Conservation (phyloP, 2,888 invertebrate species). For the Schizotus pectinicornis region DNA sequence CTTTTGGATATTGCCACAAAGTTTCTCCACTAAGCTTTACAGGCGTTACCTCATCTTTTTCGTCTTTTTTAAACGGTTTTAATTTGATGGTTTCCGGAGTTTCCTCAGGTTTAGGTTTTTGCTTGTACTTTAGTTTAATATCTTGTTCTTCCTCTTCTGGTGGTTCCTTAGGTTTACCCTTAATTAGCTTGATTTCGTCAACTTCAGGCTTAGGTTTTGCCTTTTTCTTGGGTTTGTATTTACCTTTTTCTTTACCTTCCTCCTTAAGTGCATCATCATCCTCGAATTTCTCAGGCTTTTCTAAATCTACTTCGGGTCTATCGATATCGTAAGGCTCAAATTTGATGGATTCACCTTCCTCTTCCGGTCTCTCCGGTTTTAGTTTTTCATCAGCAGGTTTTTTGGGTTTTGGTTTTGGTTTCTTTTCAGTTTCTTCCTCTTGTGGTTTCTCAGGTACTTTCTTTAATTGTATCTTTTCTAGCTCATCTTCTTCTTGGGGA, state of each 20-base stretch:
- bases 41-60: constrained; percentile 46
- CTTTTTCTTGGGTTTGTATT: constrained; percentile 40
- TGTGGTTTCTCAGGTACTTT: constrained; percentile 52
- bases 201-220: constrained; percentile 36
- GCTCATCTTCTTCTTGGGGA: constrained; percentile 48
- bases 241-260: constrained; percentile 50
- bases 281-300: constrained; percentile 50
- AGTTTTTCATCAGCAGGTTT: constrained; percentile 21
- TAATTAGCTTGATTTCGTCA: constrained; percentile 37
- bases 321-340: constrained; percentile 55
- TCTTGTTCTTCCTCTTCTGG: constrained; percentile 53
- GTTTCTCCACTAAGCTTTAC: constrained; percentile 26
- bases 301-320: constrained; percentile 50
- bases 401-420: constrained; percentile 21
- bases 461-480: constrained; percentile 50
- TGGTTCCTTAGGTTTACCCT: constrained; percentile 46
- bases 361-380: constrained; percentile 27
- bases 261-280: constrained; percentile 22
- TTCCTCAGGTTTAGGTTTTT: constrained; percentile 45
- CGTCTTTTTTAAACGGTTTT: constrained; percentile 45
- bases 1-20: constrained; percentile 28
- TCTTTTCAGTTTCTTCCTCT: constrained; percentile 18
- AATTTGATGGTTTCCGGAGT: constrained; percentile 39
- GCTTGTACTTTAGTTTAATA: constrained; percentile 50
- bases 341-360: constrained; percentile 43